Base-by-base conservation (phyloP, 2,113 vertebrate genomes). In the Lepus europaeus region DNA sequence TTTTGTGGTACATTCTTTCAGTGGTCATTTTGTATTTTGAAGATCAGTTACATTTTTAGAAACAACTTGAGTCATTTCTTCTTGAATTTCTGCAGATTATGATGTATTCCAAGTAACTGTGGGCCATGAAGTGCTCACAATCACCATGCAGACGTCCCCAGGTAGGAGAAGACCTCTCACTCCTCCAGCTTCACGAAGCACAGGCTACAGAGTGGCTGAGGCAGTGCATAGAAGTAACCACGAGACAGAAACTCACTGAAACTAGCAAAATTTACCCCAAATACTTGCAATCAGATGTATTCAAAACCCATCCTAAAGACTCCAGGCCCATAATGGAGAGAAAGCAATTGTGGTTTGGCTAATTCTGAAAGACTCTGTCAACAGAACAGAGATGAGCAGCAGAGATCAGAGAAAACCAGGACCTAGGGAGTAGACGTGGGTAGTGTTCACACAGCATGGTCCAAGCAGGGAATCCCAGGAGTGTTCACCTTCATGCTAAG, bases 21-120 rank as follows among this genome's bases (percentile, higher is more conserved):
- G 66, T 72, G 25, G 49, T 53, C 73, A 90, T 87, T 69, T 84
- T 85, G 29, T 84, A 93, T 81, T 96, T 64, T 81, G 29, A 93
- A 95, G 17, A 93, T 89, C 25, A 93, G 39, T 61, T 89, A 70
- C 20, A 72, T 88, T 82, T 89, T 70, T 92, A 23, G 49, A 90
- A 92, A 74, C 5, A 72, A 53, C 51, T 86, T 86, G 87, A 49
- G 29, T 73, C 87, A 84, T 64, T 59, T 36, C n/a, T 78, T 85
- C 78, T 93, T 89, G 94, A 91, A 22, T 91, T 83, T 66, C 39
- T 59, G 31, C 93, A 51, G 25, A 73, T 83, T 73, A 14, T 76
- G 64, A 69, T 69, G 4, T 53, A 49, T 31, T 31, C 29, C 53
- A 77, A 90, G 49, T 66, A 79, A 49, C 53, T 74, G 14, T 61